Base-by-base conservation (phyloP, 2,113 vertebrate species). In the Gymnogyps californianus region DNA sequence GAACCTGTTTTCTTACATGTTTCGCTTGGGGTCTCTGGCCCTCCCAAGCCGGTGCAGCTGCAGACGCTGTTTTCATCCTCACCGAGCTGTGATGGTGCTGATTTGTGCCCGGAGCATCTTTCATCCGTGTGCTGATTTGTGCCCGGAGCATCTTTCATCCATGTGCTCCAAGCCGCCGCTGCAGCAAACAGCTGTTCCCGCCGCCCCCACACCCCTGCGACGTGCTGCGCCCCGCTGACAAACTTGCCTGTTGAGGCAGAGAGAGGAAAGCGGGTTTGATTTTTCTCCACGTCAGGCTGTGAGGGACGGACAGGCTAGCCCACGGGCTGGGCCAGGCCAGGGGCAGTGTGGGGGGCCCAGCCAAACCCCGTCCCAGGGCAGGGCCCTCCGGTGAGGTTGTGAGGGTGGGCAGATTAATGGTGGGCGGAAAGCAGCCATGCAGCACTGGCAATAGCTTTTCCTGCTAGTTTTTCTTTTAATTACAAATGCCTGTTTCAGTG, bases 121-220 rank as follows among this genome's bases (percentile, higher is more conserved):
- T 12, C 32, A 22, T 4, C 38, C 5, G 0, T n/a, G n/a, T n/a
- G n/a, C n/a, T n/a, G n/a, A n/a, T n/a, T n/a, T n/a, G n/a, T n/a
- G n/a, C n/a, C n/a, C n/a, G n/a, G n/a, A n/a, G n/a, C n/a, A n/a
- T n/a, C n/a, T n/a, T n/a, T n/a, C n/a, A n/a, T n/a, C n/a, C n/a
- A n/a, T 2, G 1, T 16, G 57, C 46, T 65, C 69, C 9, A 0
- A 59, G 36, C 42, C 0, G 3, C 42, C 0, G 1, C 65, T 1
- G 7, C 58, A 38, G 57, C 40, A 20, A 47, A 10, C 26, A 20
- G 64, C 75, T 51, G 64, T 62, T 49, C 64, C 69, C 3, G 1
- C 72, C 57, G 46, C 61, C 44, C 52, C 5, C 13, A 3, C 47
- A 8, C 20, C 42, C 22, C 47, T 3, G 55, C 0, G 3, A 51